Evolutionary conservation across 1,140 invertebrate genomes (phyloP), one percentile per base, ranked within the genome.

Genomic region (Cotesia typhae): DNA sequence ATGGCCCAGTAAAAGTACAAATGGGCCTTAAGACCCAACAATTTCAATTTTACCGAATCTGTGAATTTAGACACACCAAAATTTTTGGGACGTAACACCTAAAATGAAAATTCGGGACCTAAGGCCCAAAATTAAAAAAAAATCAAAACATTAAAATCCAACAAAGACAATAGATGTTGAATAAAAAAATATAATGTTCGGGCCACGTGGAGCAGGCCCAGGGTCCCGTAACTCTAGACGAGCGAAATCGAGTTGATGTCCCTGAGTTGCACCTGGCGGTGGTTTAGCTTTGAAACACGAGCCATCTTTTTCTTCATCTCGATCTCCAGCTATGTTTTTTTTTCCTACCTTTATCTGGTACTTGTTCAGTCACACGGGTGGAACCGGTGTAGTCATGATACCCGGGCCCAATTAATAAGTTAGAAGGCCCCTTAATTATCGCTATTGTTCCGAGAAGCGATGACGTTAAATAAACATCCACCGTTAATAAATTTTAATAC

Each of bases 231-330:
- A 84, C 80, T 74, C 79, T 84, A 85, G 79, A 83, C 82, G 76
- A 77, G 17, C 59, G 55, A 72, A 80, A 76, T 51, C 60, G 64
- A 75, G 77, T 79, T 83, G 81, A 84, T 84, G 82, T 83, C 79
- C 77, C 20, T 63, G 70, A 71, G 69, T 76, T 80, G 79, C 81
- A 85, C 79, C 82, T 82, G 82, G 83, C 82, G 83, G 83, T 79
- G 77, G 70, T 70, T 76, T 80, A 14, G 51, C 82, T 85, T 85
- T 85, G 82, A 84, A 85, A 85, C 77, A 83, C 77, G 80, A 84
- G 82, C 78, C 79, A 78, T 76, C 79, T 82, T 79, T 47, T 82
- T 79, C 71, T 60, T 79, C 75, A 76, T 57, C 14, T 67, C 71
- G 70, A 53, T 70, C 55, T 68, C 61, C 69, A 55, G 72, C 65